Evolutionary conservation across 2,797 vertebrate genomes (phyloP), one percentile per base, ranked within the genome.

Genomic region (Protosalanx chinensis): DNA sequence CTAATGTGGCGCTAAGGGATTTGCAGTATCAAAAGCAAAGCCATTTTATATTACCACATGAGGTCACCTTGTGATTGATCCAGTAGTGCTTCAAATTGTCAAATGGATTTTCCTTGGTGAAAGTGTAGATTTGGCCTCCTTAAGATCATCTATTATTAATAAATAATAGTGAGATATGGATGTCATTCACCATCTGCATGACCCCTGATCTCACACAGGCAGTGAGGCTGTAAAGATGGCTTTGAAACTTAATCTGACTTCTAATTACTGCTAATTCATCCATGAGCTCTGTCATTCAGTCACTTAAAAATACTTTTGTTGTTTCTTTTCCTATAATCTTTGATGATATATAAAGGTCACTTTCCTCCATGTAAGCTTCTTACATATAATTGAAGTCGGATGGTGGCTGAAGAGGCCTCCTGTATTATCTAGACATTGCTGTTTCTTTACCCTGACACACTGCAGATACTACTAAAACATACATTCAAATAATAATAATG

Each of bases 311-410:
- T 87, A 87, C 81, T 84, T 84, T 85, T 89, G 87, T 89, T 90
- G 87, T 71, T 71, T 89, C 87, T 82, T 79, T 73, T 75, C 76
- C 74, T 76, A 73, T 91, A 91, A 89, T 92, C 90, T 90, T 91
- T 88, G 83, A 88, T 91, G 2, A 46, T 88, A 82, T 79, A 83
- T 86, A 85, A 88, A 90, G 90, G 89, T 91, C 90, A 92, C 88
- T 87, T 72, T 85, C 88, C 87, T 89, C 76, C 80, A 80, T 77
- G 5, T 90, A 91, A 91, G 87, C 90, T 82, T 85, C 89, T 90
- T 90, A 91, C 64, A 78, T 77, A 72, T 82, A 86, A 84, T 82
- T 79, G 81, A 79, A 86, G 81, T 86, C 88, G 86, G 88, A 91
- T 86, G 86, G 88, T 85, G 75, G 84, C 67, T 81, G 5, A 35